These are phyloP conservation scores for Symphodus melops DNA, from an alignment of 2,113 vertebrate species.

Conservation along the genomic window DNA sequence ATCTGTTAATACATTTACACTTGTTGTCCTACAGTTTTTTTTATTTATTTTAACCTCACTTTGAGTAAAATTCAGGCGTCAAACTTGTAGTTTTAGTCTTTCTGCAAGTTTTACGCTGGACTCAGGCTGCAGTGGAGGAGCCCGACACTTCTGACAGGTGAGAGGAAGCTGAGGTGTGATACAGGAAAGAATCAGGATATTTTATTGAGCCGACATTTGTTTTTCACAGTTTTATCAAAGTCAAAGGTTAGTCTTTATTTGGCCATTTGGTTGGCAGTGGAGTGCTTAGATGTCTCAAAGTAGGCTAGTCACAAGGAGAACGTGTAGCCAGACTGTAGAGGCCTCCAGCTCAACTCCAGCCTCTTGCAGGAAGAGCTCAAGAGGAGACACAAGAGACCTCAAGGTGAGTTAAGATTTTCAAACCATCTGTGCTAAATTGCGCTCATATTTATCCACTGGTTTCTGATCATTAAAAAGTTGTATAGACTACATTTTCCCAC, in stretches of 20 bases:
- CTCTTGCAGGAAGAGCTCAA: background rate
- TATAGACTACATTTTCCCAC: background rate
- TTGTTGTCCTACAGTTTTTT: background rate
- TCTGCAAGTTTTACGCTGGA: constrained; percentile 41
- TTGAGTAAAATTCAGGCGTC: constrained; percentile 24
- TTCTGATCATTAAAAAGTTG: background rate
- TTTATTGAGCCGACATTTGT: constrained; percentile 20
- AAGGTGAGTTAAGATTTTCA: constrained; percentile 52
- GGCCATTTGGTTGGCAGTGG: constrained; percentile 36
- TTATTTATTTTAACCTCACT: constrained; percentile 15
- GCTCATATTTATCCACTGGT: too few species aligned
- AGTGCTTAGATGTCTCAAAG: constrained; percentile 13
- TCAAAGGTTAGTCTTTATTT: constrained; percentile 5
- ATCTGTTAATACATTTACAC: background rate
- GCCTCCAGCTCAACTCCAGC: constrained; percentile 25
- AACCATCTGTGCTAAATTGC: background rate
- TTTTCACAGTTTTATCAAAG: constrained; percentile 50
- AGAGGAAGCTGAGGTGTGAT: constrained; percentile 55
- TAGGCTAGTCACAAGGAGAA: constrained; percentile 1
- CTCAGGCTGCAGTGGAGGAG: constrained; percentile 2
- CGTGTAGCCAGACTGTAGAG: constrained; percentile 19
- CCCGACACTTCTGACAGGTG: constrained; percentile 60
- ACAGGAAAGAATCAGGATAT: constrained; percentile 57
- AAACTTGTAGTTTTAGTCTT: constrained; percentile 29
- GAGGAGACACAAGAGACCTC: constrained; percentile 29